A percentile compares a stretch with the other conserved stretches of the same genome.
These are phyloP conservation scores for Corticium candelabrum DNA, from an alignment of 37 sponge, comb jelly and placozoan species.

Conservation along the genomic window DNA sequence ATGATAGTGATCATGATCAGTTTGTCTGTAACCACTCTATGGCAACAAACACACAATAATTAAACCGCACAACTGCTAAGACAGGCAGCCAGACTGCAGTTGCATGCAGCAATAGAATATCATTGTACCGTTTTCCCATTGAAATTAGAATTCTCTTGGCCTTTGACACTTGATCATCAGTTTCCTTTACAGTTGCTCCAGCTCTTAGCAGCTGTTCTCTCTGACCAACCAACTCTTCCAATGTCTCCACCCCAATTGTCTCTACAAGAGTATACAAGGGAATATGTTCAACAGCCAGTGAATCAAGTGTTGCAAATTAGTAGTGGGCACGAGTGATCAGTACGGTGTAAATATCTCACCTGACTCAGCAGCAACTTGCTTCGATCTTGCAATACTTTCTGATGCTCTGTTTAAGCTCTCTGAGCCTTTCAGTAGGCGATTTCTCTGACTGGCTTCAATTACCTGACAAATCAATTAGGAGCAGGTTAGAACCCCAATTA, in stretches of 20 bases:
- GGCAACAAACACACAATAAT: background rate
- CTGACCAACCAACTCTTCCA: conserved; percentile 8
- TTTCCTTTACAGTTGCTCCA: background rate
- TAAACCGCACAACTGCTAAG: too few species aligned
- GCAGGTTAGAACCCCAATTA: too few species aligned
- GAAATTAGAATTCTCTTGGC: background rate
- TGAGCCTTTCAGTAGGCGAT: conserved; percentile 5
- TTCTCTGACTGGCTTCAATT: background rate
- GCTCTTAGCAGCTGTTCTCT: conserved; percentile 8
- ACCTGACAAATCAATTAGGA: too few species aligned
- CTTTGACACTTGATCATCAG: background rate
- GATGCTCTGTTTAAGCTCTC: conserved; percentile 6
- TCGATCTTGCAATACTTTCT: conserved; percentile 14
- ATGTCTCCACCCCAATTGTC: conserved; percentile 3
- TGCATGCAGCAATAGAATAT: too few species aligned
- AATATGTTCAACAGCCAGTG: background rate
- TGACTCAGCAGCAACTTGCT: conserved; percentile 6
- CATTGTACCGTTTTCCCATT: background rate
- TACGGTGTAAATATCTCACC: background rate
- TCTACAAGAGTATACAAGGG: background rate
- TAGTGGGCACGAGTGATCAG: background rate
- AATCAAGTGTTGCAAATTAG: too few species aligned
- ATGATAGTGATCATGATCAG: conserved; percentile 51
- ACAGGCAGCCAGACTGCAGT: too few species aligned
- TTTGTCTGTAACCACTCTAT: background rate